Evolutionary conservation across 2,888 invertebrate species (phyloP), one percentile per base, ranked within the genome.

Genomic region (Carterocephalus palaemon): DNA sequence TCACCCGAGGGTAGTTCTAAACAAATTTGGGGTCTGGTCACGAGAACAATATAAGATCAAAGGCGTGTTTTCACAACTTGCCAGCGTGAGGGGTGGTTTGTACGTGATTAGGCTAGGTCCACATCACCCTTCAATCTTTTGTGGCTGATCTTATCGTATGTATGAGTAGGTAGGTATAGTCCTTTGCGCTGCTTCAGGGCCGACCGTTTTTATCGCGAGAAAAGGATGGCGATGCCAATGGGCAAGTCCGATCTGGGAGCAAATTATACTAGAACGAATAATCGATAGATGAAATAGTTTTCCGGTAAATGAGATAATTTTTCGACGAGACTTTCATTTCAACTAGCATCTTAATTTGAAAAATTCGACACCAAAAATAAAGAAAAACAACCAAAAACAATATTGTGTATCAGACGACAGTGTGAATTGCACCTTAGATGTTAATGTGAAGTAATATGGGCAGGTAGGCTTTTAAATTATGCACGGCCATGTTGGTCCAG

Each of bases 41-140:
- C 69, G 70, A 61, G 66, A 71, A 77, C 74, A 77, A 76, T 78
- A 71, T 63, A 63, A 74, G 71, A 74, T 74, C 71, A 72, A 74
- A 81, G 72, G 65, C 68, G 75, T 74, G 67, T 73, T 75, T 75
- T 71, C 61, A 62, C 66, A 70, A 70, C 59, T 67, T 67, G 52
- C 54, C 58, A 56, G 45, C 50, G 32, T 59, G 61, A 67, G 65
- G 75, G 74, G 67, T 67, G 64, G 63, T 62, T 64, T 66, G 56
- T 64, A 60, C 61, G 63, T 66, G 65, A 56, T 47, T 40, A 47
- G 42, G 38, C 38, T 38, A 33, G 37, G 24, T 43, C 17, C 34
- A 40, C 37, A 45, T 31, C 26, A 28, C 26, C 24, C 19, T 8
- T 29, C 29, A 19, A 28, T 28, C 17, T 29, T 39, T 39, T n/a